Percentiles rank a stretch among this genome's conserved stretches.
phyloP scores from a whole-genome alignment of 1,140 invertebrate species.

The Drosophila baimaii region DNA sequence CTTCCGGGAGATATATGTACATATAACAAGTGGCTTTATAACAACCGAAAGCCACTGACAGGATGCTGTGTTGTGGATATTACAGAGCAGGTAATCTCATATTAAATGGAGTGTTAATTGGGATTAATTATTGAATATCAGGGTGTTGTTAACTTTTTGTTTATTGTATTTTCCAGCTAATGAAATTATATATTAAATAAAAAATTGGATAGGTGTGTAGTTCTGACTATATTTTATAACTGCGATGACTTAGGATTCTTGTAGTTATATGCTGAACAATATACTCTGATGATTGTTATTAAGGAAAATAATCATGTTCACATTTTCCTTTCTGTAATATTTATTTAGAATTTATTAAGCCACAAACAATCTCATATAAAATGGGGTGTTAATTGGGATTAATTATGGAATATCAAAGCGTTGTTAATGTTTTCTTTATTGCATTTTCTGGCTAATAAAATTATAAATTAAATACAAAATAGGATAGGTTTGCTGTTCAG shows the following conservation, averaged over 20 bases:
- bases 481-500: no score
- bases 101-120: background rate
- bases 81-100: conserved; percentile 13
- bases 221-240: no score
- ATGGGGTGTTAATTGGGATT: background rate
- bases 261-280: no score
- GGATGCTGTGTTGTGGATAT: background rate
- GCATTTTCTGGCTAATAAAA: background rate
- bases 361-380: background rate
- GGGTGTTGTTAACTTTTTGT: no score
- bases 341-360: no score
- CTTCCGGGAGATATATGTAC: conserved; percentile 48
- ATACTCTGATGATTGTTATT: no score
- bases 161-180: background rate
- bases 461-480: background rate
- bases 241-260: background rate
- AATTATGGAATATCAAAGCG: background rate
- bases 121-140: background rate
- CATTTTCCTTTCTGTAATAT: no score
- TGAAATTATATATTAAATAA: background rate
- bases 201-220: no score
- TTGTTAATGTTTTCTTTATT: background rate
- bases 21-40: conserved; percentile 13
- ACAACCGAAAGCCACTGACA: conserved; percentile 7
- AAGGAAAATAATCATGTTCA: no score